Evolutionary conservation across 2,888 invertebrate species (phyloP).

Genomic region (Drosophila emarginata): DNA sequence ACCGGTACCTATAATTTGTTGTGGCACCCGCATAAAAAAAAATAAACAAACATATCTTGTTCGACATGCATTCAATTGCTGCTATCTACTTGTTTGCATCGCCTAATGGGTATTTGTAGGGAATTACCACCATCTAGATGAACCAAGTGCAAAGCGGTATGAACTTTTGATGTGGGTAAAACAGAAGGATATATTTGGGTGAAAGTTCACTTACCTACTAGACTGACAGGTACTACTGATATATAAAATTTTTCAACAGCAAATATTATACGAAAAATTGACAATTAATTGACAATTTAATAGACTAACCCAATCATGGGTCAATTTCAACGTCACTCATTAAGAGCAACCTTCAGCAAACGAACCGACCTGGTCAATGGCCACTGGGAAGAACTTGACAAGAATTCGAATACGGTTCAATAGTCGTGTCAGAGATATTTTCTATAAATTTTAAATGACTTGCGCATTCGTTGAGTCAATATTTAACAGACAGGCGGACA

Average conservation of each 20-base stretch:
- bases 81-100: conserved; percentile 47
- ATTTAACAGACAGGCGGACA: conserved; percentile 43
- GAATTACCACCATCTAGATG: conserved; percentile 26
- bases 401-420: background rate
- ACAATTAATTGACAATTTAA: conserved; percentile 32
- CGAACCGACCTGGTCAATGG: background rate
- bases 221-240: background rate
- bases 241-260: background rate
- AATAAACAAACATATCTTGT: conserved; percentile 40
- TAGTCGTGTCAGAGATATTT: conserved; percentile 48
- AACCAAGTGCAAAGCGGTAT: background rate
- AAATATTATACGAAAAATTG: conserved; percentile 12
- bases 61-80: conserved; percentile 42
- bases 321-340: conserved; percentile 41
- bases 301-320: conserved; percentile 32
- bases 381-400: background rate
- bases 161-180: background rate
- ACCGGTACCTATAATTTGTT: conserved; percentile 33
- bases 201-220: background rate
- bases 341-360: background rate
- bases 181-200: background rate
- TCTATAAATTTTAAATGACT: conserved; percentile 66
- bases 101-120: conserved; percentile 13
- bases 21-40: conserved; percentile 28
- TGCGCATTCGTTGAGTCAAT: conserved; percentile 52